Evolutionary conservation across 2,113 vertebrate species (phyloP).

Genomic region (Ondatra zibethicus): DNA sequence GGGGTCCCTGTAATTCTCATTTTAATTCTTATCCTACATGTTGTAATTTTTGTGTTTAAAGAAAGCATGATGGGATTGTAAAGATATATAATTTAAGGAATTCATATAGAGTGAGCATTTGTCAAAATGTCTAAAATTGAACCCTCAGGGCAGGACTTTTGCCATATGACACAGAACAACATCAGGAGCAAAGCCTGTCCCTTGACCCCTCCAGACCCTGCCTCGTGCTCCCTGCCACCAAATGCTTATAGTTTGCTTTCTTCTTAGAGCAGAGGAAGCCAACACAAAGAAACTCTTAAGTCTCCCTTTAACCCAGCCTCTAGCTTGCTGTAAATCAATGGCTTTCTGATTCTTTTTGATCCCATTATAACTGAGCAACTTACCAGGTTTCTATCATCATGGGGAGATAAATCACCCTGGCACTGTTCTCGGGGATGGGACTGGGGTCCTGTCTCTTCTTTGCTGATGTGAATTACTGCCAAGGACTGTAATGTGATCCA

Average conservation of each 20-base stretch:
- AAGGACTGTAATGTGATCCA: background rate
- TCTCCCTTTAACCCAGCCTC: background rate
- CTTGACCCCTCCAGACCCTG: background rate
- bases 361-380: background rate
- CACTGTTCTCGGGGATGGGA: background rate
- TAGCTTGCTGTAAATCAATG: background rate
- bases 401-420: background rate
- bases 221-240: background rate
- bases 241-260: background rate
- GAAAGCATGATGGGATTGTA: conserved; percentile 39
- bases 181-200: background rate
- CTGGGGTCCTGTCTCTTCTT: no score
- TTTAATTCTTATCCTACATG: conserved; percentile 65
- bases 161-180: background rate
- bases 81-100: conserved; percentile 74
- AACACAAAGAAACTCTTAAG: background rate
- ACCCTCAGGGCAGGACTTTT: background rate
- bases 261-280: background rate
- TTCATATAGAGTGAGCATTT: conserved; percentile 33
- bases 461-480: background rate
- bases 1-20: conserved; percentile 52
- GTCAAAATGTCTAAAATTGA: conserved; percentile 63
- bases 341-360: background rate
- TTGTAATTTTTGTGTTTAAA: conserved; percentile 72
- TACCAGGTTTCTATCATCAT: background rate